Conservation (phyloP, 2,113 vertebrate genomes). For the Anoura caudifer region DNA sequence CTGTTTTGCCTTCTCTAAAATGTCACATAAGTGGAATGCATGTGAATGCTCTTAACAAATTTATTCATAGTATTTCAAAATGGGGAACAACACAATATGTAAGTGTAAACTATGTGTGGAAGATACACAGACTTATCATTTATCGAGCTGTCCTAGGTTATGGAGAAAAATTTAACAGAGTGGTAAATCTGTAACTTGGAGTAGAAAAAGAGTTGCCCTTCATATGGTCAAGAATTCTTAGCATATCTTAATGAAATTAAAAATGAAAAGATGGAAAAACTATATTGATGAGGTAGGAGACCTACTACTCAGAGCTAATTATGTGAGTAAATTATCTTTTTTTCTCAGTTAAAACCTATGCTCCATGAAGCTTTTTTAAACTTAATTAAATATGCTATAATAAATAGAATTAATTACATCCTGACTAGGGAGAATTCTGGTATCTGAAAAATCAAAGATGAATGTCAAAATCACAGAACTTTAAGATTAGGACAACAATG, state of each 20-base stretch:
- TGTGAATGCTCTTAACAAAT: not conserved
- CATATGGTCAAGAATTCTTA: not conserved
- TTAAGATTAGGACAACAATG: conserved; percentile 22
- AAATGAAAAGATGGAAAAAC: conserved; percentile 39
- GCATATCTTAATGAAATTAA: conserved; percentile 35
- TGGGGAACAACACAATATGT: not conserved
- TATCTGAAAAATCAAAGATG: conserved; percentile 27
- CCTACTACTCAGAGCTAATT: conserved; percentile 56
- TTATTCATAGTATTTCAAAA: conserved; percentile 24
- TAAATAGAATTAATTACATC: conserved; percentile 47
- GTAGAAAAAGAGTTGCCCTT: not conserved
- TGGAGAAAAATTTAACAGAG: not conserved
- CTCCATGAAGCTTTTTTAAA: conserved; percentile 37
- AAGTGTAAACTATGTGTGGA: not conserved
- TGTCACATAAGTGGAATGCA: not conserved
- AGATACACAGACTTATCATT: not conserved
- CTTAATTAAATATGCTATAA: conserved; percentile 39
- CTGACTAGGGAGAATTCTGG: not conserved
- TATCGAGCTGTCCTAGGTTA: not conserved
- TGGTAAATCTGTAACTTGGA: not conserved
- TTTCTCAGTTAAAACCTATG: conserved; percentile 24
- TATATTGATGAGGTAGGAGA: conserved; percentile 52
- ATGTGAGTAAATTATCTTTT: conserved; percentile 27
- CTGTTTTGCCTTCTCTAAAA: not conserved
- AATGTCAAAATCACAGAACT: conserved; percentile 35